Percentiles rank a stretch among this genome's conserved stretches.
Conservation (phyloP, 2,797 vertebrate species). For the Dendrocincla tyrannina region DNA sequence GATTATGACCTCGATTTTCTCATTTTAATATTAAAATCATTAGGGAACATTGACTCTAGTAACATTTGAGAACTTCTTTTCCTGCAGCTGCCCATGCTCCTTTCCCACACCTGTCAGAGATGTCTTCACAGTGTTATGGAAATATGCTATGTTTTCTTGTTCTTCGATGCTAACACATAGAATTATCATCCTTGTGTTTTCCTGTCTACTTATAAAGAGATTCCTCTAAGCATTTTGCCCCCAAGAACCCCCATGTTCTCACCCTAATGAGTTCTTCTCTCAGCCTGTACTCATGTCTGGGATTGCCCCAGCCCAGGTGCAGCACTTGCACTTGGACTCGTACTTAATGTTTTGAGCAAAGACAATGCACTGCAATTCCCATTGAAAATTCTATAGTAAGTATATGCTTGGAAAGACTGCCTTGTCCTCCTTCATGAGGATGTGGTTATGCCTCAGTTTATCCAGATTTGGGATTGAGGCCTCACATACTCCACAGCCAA, state of each 20-base stretch:
- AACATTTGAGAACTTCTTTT: not conserved
- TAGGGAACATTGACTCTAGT: not conserved
- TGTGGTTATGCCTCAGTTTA: not conserved
- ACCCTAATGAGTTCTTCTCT: not conserved
- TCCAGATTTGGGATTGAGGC: conserved; percentile 1
- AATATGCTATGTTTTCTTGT: not conserved
- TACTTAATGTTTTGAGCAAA: not conserved
- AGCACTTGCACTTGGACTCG: not conserved
- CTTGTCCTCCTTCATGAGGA: not conserved
- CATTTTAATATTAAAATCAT: not conserved
- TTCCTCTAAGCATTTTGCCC: not conserved
- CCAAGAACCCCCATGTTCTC: not conserved
- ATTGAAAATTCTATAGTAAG: not conserved
- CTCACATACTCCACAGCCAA: not conserved
- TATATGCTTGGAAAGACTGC: not conserved
- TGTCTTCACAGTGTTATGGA: not conserved
- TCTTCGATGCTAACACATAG: not conserved
- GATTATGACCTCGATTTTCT: not conserved
- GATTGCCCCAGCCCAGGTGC: not conserved
- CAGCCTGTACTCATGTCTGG: not conserved
- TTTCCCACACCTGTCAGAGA: not conserved
- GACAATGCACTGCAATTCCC: not conserved
- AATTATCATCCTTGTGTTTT: not conserved
- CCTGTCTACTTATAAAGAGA: not conserved
- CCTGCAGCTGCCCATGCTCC: not conserved